Conservation (phyloP, 2,797 vertebrate species). For the Chelon labrosus region DNA sequence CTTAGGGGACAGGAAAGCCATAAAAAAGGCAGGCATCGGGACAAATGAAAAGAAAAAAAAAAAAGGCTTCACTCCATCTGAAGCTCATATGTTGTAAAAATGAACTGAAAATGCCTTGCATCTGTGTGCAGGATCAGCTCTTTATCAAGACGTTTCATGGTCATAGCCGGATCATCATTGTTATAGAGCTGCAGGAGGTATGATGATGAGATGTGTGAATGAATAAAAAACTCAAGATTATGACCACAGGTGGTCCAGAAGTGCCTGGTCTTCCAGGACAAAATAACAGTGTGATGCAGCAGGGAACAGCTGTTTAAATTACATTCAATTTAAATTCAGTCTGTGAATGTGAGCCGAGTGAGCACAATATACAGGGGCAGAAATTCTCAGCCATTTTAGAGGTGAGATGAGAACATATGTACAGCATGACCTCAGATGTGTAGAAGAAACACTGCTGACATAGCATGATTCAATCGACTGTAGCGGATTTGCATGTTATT, state of each 20-base stretch:
- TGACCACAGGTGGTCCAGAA: constrained; percentile 44
- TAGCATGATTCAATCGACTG: neutral
- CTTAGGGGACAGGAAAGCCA: neutral
- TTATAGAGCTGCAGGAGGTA: constrained; percentile 36
- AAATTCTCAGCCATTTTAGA: neutral
- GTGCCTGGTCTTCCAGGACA: constrained; percentile 32
- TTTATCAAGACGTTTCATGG: constrained; percentile 32
- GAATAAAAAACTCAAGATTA: constrained; percentile 56
- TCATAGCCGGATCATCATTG: constrained; percentile 2
- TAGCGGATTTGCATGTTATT: neutral
- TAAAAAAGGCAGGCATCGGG: neutral
- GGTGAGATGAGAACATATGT: neutral
- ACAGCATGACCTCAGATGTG: neutral
- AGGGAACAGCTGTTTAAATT: constrained; percentile 38
- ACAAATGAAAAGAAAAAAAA: constrained; percentile 1
- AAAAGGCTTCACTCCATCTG: neutral
- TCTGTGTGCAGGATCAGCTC: constrained; percentile 2
- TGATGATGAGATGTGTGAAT: constrained; percentile 43
- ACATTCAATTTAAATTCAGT: constrained; percentile 1
- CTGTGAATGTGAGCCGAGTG: constrained; percentile 6
- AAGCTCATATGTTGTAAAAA: constrained; percentile 6
- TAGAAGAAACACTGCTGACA: neutral
- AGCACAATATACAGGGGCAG: neutral
- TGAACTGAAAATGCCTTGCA: constrained; percentile 8
- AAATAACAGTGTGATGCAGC: constrained; percentile 31